phyloP scores from a whole-genome alignment of 1,140 invertebrate species.

The Ceratosolen fusciceps region DNA sequence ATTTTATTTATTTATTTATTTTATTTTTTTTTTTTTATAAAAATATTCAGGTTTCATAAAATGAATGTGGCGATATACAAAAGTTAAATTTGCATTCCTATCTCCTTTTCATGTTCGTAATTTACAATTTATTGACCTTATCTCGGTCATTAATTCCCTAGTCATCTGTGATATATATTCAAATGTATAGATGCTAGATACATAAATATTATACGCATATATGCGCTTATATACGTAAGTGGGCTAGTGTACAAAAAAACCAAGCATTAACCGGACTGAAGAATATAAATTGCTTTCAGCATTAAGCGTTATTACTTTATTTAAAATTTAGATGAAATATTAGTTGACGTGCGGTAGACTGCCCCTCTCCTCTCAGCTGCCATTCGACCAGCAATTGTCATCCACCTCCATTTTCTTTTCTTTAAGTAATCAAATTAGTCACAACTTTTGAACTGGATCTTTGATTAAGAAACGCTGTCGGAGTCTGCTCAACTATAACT shows the following conservation, averaged over 20 bases:
- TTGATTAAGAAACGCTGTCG: not conserved
- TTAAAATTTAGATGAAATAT: not conserved
- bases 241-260: not conserved
- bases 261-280: not conserved
- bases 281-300: not conserved
- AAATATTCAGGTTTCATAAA: conserved; percentile 7
- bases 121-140: conserved; percentile 17
- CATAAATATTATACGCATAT: not conserved
- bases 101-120: conserved; percentile 25
- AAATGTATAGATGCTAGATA: not conserved
- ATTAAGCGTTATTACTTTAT: not conserved
- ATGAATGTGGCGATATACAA: not conserved
- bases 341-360: not conserved
- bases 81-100: conserved; percentile 9
- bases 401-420: not conserved
- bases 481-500: too few species aligned
- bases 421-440: not conserved
- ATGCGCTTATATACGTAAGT: not conserved
- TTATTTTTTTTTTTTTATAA: not conserved
- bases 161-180: conserved; percentile 21
- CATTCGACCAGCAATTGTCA: not conserved
- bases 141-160: conserved; percentile 16
- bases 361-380: not conserved
- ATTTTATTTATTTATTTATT: not conserved
- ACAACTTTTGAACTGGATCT: too few species aligned